phyloP scores from a whole-genome alignment of 2,113 vertebrate species.

The Ctenomys sociabilis region DNA sequence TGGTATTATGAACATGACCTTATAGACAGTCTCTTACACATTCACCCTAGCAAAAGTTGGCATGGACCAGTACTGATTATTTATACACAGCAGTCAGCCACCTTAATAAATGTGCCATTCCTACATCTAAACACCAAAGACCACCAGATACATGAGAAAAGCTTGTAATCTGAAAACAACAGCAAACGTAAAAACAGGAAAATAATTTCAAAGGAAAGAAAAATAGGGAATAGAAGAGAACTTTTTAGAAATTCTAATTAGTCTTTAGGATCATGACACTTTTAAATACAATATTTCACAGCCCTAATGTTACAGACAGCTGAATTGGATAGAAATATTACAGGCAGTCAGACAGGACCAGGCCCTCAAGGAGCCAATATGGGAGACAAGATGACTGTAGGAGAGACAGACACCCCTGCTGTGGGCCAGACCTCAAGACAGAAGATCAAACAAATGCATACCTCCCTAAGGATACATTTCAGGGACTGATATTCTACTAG shows the following conservation, averaged over 20 bases:
- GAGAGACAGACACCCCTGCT: too few species aligned
- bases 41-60: neutral
- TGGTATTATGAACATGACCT: neutral
- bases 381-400: too few species aligned
- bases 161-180: neutral
- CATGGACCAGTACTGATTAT: neutral
- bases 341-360: too few species aligned
- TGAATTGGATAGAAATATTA: too few species aligned
- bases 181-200: neutral
- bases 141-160: conserved; percentile 16
- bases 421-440: too few species aligned
- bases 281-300: conserved; percentile 5
- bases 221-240: neutral
- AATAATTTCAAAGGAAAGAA: conserved; percentile 38
- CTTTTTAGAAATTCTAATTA: neutral
- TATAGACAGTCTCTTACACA: neutral
- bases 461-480: too few species aligned
- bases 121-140: conserved; percentile 37
- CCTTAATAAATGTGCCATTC: conserved; percentile 23
- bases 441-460: too few species aligned
- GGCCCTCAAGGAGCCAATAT: too few species aligned
- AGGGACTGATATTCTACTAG: too few species aligned
- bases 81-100: neutral
- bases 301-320: neutral
- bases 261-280: conserved; percentile 2